Evolutionary conservation across 2,888 invertebrate species (phyloP), one percentile per base, ranked within the genome.

Genomic region (Spodoptera littoralis): DNA sequence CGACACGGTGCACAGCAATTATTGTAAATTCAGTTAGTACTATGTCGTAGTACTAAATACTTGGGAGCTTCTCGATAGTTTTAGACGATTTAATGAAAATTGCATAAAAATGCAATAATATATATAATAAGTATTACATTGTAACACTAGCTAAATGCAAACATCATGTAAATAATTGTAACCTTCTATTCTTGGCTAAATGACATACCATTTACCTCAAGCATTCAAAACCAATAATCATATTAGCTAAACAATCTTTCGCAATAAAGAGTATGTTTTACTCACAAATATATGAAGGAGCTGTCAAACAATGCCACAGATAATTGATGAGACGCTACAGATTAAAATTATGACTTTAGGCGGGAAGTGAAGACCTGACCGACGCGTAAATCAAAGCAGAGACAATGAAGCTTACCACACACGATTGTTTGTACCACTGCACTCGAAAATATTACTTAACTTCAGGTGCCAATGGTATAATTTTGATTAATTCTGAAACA

Each of bases 321-420:
- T 81, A 81, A 81, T 80, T 80, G 81, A 79, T 80, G 79, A 65
- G 71, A 72, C 74, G 72, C 81, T 73, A 79, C 76, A 73, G 71
- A 66, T 79, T 78, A 77, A 82, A 92, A 85, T 88, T 89, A 92
- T 91, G 88, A 88, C 81, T 77, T 65, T 72, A 85, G 89, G 90
- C 90, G 92, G 93, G 92, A 93, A 91, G 91, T 91, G 92, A 83
- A 88, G 92, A 92, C 92, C 92, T 84, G 84, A 74, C 73, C 82
- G 76, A 73, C 73, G 76, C 80, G 87, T 93, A 92, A 92, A 93
- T 93, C 92, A 92, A 84, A 85, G 82, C 53, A 64, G 60, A 53
- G 60, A 57, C 65, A 65, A 66, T 60, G 59, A 73, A 67, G 76
- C 73, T 65, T 77, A 70, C 65, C 77, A 77, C 74, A 69, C 70